Evolutionary conservation across 2,113 vertebrate species (phyloP).

Genomic region (Brachyhypopomus occidentalis): DNA sequence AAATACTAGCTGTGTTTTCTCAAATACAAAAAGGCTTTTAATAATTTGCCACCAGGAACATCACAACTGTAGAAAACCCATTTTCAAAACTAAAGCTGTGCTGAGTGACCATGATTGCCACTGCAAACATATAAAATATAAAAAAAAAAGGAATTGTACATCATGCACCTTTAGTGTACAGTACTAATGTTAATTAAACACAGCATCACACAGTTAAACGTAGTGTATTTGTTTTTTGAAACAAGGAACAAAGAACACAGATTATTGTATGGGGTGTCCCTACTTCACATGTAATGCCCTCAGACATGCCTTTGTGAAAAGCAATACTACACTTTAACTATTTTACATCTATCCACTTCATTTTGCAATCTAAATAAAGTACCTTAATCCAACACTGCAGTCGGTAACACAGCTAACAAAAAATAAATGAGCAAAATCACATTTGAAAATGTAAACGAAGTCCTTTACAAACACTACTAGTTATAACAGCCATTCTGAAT

Average conservation of each 20-base stretch:
- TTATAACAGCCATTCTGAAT: neutral
- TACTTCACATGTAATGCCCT: constrained; percentile 11
- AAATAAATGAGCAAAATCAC: neutral
- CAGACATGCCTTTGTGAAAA: constrained; percentile 15
- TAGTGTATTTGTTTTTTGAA: constrained; percentile 31
- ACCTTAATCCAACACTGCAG: constrained; percentile 14
- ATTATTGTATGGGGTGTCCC: constrained; percentile 1
- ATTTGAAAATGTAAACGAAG: constrained; percentile 12
- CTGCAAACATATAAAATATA: neutral
- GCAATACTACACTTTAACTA: constrained; percentile 14
- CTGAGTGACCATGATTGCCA: neutral
- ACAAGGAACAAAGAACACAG: constrained; percentile 37
- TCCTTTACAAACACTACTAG: neutral
- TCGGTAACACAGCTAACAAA: neutral
- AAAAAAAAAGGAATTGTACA: neutral
- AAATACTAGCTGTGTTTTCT: neutral
- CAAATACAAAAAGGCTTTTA: neutral
- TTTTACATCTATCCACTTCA: constrained; percentile 14
- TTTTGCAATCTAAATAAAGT: constrained; percentile 3
- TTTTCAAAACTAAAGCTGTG: neutral
- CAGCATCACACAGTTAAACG: constrained; percentile 23
- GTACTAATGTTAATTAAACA: neutral
- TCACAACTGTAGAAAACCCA: neutral
- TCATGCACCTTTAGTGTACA: constrained; percentile 24
- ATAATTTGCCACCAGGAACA: neutral